Base-by-base conservation (phyloP, 2,888 invertebrate species). In the Ptycholaimellus sp. region DNA sequence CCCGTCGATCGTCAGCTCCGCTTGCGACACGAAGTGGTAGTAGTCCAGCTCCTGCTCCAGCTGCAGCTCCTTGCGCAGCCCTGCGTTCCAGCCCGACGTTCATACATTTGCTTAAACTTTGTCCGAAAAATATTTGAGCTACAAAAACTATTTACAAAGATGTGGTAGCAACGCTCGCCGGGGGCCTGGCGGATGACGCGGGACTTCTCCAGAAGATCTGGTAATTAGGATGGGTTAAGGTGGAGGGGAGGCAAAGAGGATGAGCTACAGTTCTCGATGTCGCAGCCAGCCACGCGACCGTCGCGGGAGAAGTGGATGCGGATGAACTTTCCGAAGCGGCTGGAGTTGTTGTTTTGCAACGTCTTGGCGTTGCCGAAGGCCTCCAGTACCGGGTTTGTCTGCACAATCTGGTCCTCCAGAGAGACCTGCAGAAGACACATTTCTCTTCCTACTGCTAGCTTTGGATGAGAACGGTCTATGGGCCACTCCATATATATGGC, bases 271-370 rank as follows among this genome's bases (percentile, higher is more conserved):
- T 87, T 87, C 69, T 96, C 93, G 67, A 96, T 96, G 69, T 96
- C 93, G 70, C 90, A 90, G 73, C 93, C 93, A 64, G 93, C 90
- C 70, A 96, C 71, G 75, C 93, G 93, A 66, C 90, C 93, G 67
- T 78, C 76, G 51, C 83, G 80, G 51, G 87, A 87, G 70, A 96
- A 96, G 68, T 96, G 93, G 66, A 96, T 96, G 75, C 93, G 83
- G 72, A 96, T 93, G 76, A 96, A 96, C 78, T 96, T 96, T 76
- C 85, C 90, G 80, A 93, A 93, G 75, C 93, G 85, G 52, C 93
- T 93, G 47, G 90, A 93, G 79, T 93, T 93, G 70, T 93, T 93
- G 70, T 96, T 96, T 77, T 93, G 82, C 67, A 83, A 83, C 62
- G 87, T 87, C 76, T 87, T 87, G 64, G 87, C 87, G 74, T 87